phyloP scores from a whole-genome alignment of 2,888 invertebrate genomes.

The Oeneis ivallda region DNA sequence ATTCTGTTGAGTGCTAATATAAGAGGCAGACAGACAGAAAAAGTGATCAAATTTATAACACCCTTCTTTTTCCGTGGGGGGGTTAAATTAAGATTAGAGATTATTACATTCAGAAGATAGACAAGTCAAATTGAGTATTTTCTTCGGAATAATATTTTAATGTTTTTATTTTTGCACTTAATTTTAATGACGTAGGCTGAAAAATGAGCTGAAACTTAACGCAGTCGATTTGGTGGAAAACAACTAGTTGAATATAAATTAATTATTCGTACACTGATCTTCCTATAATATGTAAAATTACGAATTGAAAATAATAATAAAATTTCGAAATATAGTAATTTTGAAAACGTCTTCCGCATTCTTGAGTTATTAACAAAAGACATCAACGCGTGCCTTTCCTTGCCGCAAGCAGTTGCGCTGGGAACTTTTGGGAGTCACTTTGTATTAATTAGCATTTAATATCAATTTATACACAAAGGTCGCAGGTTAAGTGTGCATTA shows the following conservation, averaged over 20 bases:
- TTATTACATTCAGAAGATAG: no score
- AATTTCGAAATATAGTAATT: background rate
- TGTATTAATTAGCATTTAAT: conserved; percentile 5
- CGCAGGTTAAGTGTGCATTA: background rate
- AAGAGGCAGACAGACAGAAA: no score
- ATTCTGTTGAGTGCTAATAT: no score
- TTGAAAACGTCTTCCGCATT: conserved; percentile 1
- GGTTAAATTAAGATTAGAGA: no score
- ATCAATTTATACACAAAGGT: background rate
- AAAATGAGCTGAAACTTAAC: no score
- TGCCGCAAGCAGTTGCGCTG: background rate
- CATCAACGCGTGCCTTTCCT: conserved; percentile 10
- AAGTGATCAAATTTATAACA: no score
- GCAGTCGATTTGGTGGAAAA: background rate
- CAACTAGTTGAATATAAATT: background rate
- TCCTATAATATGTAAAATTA: background rate
- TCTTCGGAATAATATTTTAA: no score
- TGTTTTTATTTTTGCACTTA: no score
- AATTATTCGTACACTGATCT: background rate
- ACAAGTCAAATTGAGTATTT: no score
- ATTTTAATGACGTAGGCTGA: no score
- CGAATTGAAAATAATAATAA: background rate
- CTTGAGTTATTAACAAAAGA: background rate
- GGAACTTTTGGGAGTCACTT: no score
- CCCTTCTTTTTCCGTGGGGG: no score